These are phyloP conservation scores for Microctenopoma steveboyesi DNA, from an alignment of 2,797 vertebrate species.

Conservation along the genomic window DNA sequence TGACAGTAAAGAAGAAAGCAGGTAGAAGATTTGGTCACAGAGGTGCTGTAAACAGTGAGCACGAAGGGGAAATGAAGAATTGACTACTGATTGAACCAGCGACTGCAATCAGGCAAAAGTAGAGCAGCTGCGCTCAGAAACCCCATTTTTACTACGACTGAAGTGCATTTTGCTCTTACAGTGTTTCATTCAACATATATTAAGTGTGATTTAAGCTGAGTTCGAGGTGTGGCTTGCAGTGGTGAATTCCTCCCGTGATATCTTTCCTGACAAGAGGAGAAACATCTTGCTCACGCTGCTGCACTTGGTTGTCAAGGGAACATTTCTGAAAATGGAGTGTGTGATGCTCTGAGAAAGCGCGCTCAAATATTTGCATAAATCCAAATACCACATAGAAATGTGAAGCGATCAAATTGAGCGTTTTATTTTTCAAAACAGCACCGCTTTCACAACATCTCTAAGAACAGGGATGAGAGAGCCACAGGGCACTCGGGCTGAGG, in stretches of 20 bases:
- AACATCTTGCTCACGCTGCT: conserved; percentile 52
- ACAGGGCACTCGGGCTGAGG: conserved; percentile 2
- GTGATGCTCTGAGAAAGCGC: conserved; percentile 36
- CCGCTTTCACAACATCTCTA: not conserved
- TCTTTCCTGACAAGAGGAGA: conserved; percentile 50
- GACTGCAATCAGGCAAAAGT: conserved; percentile 46
- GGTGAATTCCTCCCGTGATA: conserved; percentile 37
- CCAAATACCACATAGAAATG: conserved; percentile 46
- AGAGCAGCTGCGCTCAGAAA: conserved; percentile 28
- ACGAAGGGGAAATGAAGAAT: conserved; percentile 35
- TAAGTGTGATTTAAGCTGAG: conserved; percentile 35
- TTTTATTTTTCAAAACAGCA: conserved; percentile 25
- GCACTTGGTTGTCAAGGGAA: conserved; percentile 70
- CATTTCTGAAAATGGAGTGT: conserved; percentile 50
- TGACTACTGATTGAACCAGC: conserved; percentile 45
- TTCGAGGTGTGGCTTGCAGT: conserved; percentile 41
- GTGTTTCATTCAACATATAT: conserved; percentile 43
- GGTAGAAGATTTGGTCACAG: not conserved
- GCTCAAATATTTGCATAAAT: conserved; percentile 63
- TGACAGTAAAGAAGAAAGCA: not conserved
- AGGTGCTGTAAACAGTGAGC: not conserved
- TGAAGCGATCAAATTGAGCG: conserved; percentile 11
- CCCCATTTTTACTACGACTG: not conserved
- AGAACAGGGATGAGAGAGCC: not conserved
- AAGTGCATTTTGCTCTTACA: conserved; percentile 1